Conservation (phyloP, 2,888 invertebrate genomes). For the Diaprepes abbreviatus region DNA sequence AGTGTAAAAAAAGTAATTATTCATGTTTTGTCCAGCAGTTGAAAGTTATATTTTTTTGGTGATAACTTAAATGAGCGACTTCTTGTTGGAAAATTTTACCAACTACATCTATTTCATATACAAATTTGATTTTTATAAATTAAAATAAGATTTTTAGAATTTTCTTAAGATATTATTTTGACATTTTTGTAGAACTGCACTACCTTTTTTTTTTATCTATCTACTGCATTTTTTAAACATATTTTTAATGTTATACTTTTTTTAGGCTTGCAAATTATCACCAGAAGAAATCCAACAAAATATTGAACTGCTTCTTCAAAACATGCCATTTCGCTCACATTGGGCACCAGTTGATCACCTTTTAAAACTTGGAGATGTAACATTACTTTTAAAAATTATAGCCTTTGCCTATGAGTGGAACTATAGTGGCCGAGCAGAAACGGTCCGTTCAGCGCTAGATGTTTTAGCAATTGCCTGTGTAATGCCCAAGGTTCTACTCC, state of each 20-base stretch:
- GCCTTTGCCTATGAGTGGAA: slow-evolving; percentile 94
- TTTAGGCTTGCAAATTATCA: slow-evolving; percentile 75
- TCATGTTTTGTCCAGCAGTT: no score
- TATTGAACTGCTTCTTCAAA: slow-evolving; percentile 84
- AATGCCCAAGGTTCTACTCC: slow-evolving; percentile 83
- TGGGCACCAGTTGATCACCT: slow-evolving; percentile 95
- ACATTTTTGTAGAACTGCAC: no score
- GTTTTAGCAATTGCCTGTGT: slow-evolving; percentile 92
- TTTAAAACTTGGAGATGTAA: slow-evolving; percentile 85
- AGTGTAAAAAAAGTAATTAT: no score
- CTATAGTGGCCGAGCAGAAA: slow-evolving; percentile 87
- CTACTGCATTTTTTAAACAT: no score
- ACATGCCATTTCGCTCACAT: slow-evolving; percentile 80
- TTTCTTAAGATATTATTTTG: no score
- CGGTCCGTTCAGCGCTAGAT: slow-evolving; percentile 86
- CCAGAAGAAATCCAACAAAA: slow-evolving; percentile 90
- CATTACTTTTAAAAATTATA: slow-evolving; percentile 86
- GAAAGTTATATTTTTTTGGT: no score
- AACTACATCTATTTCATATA: no score
- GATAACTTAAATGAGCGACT: no score
- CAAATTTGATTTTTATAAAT: no score
- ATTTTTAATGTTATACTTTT: slow-evolving; percentile 29
- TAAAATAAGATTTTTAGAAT: no score
- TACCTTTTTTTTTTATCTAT: no score
- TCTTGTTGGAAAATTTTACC: no score